Conservation (phyloP, 2,797 vertebrate species). For the Setipinna tenuifilis region DNA sequence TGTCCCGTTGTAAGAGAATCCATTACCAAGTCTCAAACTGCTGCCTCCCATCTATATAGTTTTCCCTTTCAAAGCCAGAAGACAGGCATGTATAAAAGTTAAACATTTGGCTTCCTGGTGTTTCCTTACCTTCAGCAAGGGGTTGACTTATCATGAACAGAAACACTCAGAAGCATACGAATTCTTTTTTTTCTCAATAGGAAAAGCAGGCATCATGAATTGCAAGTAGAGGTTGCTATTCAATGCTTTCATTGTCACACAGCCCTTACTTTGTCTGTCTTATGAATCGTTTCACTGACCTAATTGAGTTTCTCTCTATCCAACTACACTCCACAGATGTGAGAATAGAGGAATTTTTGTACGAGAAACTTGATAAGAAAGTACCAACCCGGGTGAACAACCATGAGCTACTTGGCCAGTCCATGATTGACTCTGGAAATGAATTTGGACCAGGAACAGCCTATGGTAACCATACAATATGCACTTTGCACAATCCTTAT, state of each 20-base stretch:
- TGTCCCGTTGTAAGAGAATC: neutral
- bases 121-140: neutral
- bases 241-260: no score
- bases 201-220: no score
- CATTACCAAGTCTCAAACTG: neutral
- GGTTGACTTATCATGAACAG: no score
- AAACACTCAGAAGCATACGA: no score
- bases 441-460: constrained; percentile 96
- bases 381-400: constrained; percentile 92
- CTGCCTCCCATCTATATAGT: neutral
- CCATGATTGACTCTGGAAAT: constrained; percentile 93
- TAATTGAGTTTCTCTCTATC: constrained; percentile 67
- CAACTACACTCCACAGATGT: constrained; percentile 78
- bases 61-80: constrained; percentile 5
- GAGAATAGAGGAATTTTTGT: constrained; percentile 97
- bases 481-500: neutral
- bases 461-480: constrained; percentile 81
- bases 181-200: no score
- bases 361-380: constrained; percentile 98
- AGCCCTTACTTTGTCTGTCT: constrained; percentile 47
- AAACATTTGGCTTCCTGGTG: neutral
- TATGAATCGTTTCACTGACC: constrained; percentile 57
- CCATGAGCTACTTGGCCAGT: constrained; percentile 91
- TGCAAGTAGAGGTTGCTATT: no score
- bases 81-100: neutral